Evolutionary conservation across 1,140 invertebrate species (phyloP), one percentile per base, ranked within the genome.

Genomic region (Achroia grisella): DNA sequence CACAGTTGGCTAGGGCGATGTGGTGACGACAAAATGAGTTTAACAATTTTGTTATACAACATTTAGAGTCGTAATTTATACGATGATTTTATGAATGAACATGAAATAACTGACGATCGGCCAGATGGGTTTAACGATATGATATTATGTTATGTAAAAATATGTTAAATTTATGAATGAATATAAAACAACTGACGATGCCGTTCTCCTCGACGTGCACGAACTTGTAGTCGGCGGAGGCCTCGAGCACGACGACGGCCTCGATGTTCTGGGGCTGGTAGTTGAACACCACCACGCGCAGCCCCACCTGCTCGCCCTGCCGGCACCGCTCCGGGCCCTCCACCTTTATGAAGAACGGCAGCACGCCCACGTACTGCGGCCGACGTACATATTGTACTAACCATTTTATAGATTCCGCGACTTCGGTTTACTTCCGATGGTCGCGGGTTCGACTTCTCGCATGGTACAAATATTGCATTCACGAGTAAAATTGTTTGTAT

Each of bases 311-410:
- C 85, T 99, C 97, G 11, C 97, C 97, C 68, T 97, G 93, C 12
- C 91, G 89, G 61, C 94, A 94, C 10, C 86, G 79, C 0, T 87
- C 88, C 0, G 97, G 97, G 88, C 97, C 96, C 80, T 99, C 97
- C 8, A 98, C 94, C 61, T 95, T 96, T 35, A 98, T 97, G 76
- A 94, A 98, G 88, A 99, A 98, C 14, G 95, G 95, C 11, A 96
- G 86, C 0, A 95, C 91, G 2, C 94, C 95, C 23, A 92, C 89
- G 74, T 97, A 96, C 82, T 91, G 71, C 6, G 2, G 17, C 8
- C 64, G 62, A n/a, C n/a, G n/a, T n/a, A n/a, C n/a, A n/a, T n/a
- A n/a, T n/a, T n/a, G n/a, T n/a, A n/a, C n/a, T n/a, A n/a, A n/a
- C 10, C 28, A 29, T 29, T 6, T 29, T 29, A 10, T 10, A 29